Base-by-base conservation (phyloP, 35 echinoderm and acorn worm species). In the Heliocidaris tuberculata region DNA sequence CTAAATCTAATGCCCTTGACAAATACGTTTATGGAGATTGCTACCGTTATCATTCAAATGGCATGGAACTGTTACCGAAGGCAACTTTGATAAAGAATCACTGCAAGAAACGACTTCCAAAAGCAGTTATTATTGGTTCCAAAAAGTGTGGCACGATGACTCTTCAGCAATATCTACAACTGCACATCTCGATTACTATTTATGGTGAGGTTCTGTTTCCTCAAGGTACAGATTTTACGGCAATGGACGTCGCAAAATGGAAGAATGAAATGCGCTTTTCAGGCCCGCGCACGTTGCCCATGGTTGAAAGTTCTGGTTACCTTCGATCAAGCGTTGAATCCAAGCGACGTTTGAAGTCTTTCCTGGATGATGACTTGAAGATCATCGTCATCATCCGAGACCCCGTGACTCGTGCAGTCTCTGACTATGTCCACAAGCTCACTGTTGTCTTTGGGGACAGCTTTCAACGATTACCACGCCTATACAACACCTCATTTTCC, bases 121-220 rank as follows among this genome's bases (percentile, higher is more conserved):
- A 86, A n/a, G 59, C 88, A 13, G 59, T 95, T 1, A 95, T 95
- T 59, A 88, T 85, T 32, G 95, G 95, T 31, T 59, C 78, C 2
- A 95, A 85, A 52, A 95, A 95, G 42, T 92, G 88, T 61, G 95
- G 95, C 29, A 95, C 95, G n/a, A 65, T 60, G 13, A 85, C 90
- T n/a, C 35, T 95, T 49, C 32, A 12, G 16, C 15, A 24, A 21
- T 95, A 92, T 86, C 15, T 95, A 30, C 30, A 24, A 27, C 61
- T 71, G 5, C 95, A 95, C 59, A 88, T 89, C 30, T 29, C 32
- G 47, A 32, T 90, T 10, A 90, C 31, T 3, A 90, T 90, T 9
- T 13, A 32, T 7, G 88, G 88, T 19, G 88, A 90, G 88, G 11
- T 21, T 19, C 88, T 10, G 9, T 90, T 42, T 90, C 88, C 88